Conservation (phyloP, 2,888 invertebrate species). For the Xylota segnis region DNA sequence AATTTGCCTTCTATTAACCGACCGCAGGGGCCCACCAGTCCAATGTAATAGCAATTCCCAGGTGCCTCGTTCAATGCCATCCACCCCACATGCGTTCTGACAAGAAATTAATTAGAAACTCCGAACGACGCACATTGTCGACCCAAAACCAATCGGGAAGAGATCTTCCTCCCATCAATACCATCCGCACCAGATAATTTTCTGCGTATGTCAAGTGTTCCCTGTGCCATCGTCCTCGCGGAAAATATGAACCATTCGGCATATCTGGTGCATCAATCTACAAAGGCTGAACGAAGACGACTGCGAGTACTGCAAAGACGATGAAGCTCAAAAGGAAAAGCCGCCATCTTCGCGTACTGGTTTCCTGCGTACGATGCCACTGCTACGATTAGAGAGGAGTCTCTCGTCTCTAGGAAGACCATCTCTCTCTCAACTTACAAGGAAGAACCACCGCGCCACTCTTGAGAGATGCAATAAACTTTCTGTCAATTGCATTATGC, state of each 20-base stretch:
- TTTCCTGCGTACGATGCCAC: slow-evolving; percentile 74
- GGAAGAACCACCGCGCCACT: slow-evolving; percentile 33
- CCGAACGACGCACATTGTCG: slow-evolving; percentile 61
- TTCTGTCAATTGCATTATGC: slow-evolving; percentile 76
- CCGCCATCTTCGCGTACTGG: slow-evolving; percentile 45
- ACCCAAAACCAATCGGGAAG: slow-evolving; percentile 10
- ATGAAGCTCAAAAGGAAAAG: slow-evolving; percentile 71
- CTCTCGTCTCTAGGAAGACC: slow-evolving; percentile 71
- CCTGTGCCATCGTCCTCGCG: slow-evolving; percentile 31
- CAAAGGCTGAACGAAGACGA: slow-evolving; percentile 55
- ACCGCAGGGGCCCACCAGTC: no score
- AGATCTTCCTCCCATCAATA: neutral
- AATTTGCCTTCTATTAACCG: no score
- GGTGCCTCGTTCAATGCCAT: neutral
- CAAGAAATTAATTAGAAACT: slow-evolving; percentile 70
- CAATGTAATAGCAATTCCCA: neutral
- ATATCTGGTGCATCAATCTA: slow-evolving; percentile 75
- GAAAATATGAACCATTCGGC: slow-evolving; percentile 74
- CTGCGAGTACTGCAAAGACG: slow-evolving; percentile 29
- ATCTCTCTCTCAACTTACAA: slow-evolving; percentile 46
- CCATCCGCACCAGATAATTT: slow-evolving; percentile 57
- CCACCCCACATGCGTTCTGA: slow-evolving; percentile 31
- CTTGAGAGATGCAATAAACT: slow-evolving; percentile 72
- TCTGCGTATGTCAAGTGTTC: slow-evolving; percentile 68
- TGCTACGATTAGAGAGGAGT: slow-evolving; percentile 66